Conservation (phyloP, 2,888 invertebrate species). For the Drosophila subquinaria region DNA sequence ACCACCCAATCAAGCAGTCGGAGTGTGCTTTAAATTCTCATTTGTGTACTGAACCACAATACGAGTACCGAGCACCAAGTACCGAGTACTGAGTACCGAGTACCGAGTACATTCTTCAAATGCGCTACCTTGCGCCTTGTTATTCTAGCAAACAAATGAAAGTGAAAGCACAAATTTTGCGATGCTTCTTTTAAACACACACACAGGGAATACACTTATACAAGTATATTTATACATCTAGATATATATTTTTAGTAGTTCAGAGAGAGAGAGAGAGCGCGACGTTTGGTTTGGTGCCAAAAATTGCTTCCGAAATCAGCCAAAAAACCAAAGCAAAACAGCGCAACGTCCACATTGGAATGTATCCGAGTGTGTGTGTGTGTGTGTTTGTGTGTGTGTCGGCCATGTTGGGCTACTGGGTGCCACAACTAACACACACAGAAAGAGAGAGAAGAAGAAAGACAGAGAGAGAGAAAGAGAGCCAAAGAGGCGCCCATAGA, state of each 20-base stretch:
- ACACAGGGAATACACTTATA: conserved; percentile 6
- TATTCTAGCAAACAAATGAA: conserved; percentile 80
- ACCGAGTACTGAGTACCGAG: no score
- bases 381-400: conserved; percentile 47
- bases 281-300: conserved; percentile 74
- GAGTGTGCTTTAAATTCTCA: conserved; percentile 61
- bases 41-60: conserved; percentile 67
- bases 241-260: conserved; percentile 17
- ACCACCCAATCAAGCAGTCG: conserved; percentile 7
- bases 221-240: conserved; percentile 21
- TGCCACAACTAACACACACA: conserved; percentile 55
- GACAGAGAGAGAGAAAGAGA: conserved; percentile 32
- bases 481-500: conserved; percentile 69
- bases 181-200: conserved; percentile 57
- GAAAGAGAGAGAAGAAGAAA: conserved; percentile 6
- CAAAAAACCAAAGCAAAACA: conserved; percentile 65
- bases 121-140: conserved; percentile 72
- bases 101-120: conserved; percentile 63
- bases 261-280: conserved; percentile 28
- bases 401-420: conserved; percentile 61
- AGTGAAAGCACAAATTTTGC: conserved; percentile 80
- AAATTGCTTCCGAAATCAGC: conserved; percentile 80
- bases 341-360: conserved; percentile 33
- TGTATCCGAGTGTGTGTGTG: conserved; percentile 25
- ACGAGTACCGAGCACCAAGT: not conserved